Evolutionary conservation across 1,140 invertebrate species (phyloP).

Genomic region (Melitaea cinxia): DNA sequence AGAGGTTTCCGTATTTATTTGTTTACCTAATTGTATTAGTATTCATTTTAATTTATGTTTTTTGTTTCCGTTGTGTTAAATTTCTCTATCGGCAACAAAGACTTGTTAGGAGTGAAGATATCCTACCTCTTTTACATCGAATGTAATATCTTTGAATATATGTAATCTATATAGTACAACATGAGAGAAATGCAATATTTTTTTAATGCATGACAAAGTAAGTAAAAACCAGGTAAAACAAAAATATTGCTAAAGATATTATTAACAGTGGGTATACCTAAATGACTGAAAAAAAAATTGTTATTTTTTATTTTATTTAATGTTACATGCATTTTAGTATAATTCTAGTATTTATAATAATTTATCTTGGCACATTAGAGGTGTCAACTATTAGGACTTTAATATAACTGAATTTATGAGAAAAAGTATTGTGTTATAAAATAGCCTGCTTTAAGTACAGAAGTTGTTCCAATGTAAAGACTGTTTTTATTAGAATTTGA

Average conservation of each 20-base stretch:
- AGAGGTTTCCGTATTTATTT: slow-evolving; percentile 66
- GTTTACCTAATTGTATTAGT: slow-evolving; percentile 57
- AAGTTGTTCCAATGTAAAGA: slow-evolving; percentile 11
- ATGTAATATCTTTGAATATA: slow-evolving; percentile 16
- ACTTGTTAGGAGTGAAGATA: slow-evolving; percentile 39
- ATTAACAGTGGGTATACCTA: too few species aligned
- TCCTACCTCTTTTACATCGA: slow-evolving; percentile 39
- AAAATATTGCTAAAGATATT: too few species aligned
- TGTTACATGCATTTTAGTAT: too few species aligned
- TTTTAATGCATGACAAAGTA: too few species aligned
- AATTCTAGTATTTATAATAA: too few species aligned
- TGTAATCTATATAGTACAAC: background rate
- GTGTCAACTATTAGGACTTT: too few species aligned
- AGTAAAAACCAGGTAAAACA: too few species aligned
- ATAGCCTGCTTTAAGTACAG: background rate
- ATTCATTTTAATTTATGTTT: slow-evolving; percentile 40
- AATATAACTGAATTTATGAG: background rate
- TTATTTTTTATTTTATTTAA: too few species aligned
- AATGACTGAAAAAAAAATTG: too few species aligned
- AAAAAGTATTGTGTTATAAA: background rate
- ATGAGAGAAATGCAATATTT: background rate
- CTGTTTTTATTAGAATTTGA: slow-evolving; percentile 4
- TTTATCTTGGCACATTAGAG: too few species aligned
- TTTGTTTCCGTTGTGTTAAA: slow-evolving; percentile 43
- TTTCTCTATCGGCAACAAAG: slow-evolving; percentile 30